Percentiles rank a stretch among this genome's conserved stretches.
Evolutionary conservation across 2,888 invertebrate genomes (phyloP).

Genomic region (Leptinotarsa haldemani): DNA sequence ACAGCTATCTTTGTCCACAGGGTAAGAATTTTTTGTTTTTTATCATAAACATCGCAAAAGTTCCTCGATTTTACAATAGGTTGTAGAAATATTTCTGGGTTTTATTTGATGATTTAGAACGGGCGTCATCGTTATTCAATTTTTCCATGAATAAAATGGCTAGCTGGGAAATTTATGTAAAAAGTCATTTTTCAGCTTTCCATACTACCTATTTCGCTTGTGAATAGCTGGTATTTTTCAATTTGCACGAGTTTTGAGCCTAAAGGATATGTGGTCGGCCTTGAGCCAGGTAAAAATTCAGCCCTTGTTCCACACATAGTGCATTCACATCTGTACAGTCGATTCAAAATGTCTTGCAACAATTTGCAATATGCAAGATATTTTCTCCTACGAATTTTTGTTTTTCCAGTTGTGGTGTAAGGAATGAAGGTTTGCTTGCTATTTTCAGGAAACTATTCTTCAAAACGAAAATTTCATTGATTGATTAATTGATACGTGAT

Average conservation of each 20-base stretch:
- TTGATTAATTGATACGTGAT: neutral
- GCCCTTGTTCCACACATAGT: constrained; percentile 59
- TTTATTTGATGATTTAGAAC: neutral
- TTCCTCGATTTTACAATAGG: neutral
- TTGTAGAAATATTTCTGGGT: neutral
- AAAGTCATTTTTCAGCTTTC: constrained; percentile 5
- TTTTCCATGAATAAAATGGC: neutral
- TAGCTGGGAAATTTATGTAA: constrained; percentile 26
- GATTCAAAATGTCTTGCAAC: constrained; percentile 54
- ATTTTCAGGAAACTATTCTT: neutral
- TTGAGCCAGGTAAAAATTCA: constrained; percentile 65
- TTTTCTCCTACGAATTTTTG: constrained; percentile 11
- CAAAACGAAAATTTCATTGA: neutral
- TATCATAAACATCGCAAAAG: neutral
- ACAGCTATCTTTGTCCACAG: constrained; percentile 88
- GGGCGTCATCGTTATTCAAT: constrained; percentile 21
- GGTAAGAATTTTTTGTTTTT: constrained; percentile 66
- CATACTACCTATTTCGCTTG: constrained; percentile 23
- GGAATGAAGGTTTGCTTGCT: neutral
- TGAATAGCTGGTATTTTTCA: constrained; percentile 38
- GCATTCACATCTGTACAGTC: constrained; percentile 64
- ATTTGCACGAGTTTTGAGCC: constrained; percentile 48
- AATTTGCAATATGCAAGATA: constrained; percentile 27
- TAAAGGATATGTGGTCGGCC: constrained; percentile 58
- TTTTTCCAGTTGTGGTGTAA: neutral